Percentiles rank a stretch among this genome's conserved stretches.
Evolutionary conservation across 2,888 invertebrate species (phyloP).

Genomic region (Lithodes maja): DNA sequence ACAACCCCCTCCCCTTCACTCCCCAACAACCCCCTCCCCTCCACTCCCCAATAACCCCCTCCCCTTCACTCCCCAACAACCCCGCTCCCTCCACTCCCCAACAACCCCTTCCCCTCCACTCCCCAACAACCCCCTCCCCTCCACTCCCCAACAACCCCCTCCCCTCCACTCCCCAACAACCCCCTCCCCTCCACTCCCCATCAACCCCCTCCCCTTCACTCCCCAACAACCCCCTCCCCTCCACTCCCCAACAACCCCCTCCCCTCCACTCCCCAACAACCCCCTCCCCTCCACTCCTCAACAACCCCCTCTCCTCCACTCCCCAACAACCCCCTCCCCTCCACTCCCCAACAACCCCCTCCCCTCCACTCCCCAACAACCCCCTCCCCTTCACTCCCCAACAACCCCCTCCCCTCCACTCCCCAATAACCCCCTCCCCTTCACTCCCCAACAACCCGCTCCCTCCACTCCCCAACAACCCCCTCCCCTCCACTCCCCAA

Average conservation of each 20-base stretch:
- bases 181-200: background rate
- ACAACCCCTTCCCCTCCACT: background rate
- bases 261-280: background rate
- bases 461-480: no score
- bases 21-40: background rate
- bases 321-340: background rate
- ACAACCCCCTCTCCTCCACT: no score
- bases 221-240: background rate
- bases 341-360: background rate
- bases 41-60: background rate
- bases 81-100: background rate
- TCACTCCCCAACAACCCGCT: background rate
- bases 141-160: background rate
- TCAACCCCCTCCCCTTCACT: background rate
- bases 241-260: no score
- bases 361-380: background rate
- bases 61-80: background rate
- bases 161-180: no score
- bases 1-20: background rate
- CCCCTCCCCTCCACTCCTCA: background rate
- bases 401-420: no score
- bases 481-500: background rate
- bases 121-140: background rate
- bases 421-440: background rate
- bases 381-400: background rate